Evolutionary conservation across 37 sponge, comb jelly and placozoan species (phyloP).

Genomic region (Agelas oroides): DNA sequence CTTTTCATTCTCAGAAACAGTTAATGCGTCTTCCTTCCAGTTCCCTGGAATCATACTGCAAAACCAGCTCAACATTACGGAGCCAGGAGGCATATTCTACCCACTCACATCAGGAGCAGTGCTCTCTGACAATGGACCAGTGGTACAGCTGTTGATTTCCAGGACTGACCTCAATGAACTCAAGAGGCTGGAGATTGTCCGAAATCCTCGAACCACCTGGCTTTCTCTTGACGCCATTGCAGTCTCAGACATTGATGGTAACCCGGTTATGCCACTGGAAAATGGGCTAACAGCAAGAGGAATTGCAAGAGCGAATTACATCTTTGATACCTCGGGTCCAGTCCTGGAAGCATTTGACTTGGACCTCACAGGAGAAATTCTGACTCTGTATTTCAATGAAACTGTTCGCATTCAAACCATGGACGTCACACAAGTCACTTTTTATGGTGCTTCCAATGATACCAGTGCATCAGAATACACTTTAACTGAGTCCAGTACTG

Average conservation of each 20-base stretch:
- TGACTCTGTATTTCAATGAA: conserved; percentile 83
- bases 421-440: conserved; percentile 66
- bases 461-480: conserved; percentile 32
- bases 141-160: conserved; percentile 51
- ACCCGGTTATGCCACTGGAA: conserved; percentile 56
- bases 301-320: conserved; percentile 35
- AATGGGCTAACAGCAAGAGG: conserved; percentile 56
- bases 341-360: conserved; percentile 69
- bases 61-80: conserved; percentile 59
- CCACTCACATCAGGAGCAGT: conserved; percentile 50
- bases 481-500: conserved; percentile 43
- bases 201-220: conserved; percentile 53
- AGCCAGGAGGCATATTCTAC: conserved; percentile 14
- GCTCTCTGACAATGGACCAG: conserved; percentile 65
- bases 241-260: conserved; percentile 63
- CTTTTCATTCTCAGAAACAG: conserved; percentile 84
- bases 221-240: conserved; percentile 34
- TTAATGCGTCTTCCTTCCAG: conserved; percentile 69
- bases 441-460: conserved; percentile 28
- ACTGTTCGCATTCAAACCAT: conserved; percentile 65
- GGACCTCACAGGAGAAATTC: conserved; percentile 70
- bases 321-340: conserved; percentile 70
- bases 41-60: conserved; percentile 66
- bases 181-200: conserved; percentile 71
- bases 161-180: conserved; percentile 79